phyloP scores from a whole-genome alignment of 2,797 vertebrate genomes.

The Gorsachius magnificus region DNA sequence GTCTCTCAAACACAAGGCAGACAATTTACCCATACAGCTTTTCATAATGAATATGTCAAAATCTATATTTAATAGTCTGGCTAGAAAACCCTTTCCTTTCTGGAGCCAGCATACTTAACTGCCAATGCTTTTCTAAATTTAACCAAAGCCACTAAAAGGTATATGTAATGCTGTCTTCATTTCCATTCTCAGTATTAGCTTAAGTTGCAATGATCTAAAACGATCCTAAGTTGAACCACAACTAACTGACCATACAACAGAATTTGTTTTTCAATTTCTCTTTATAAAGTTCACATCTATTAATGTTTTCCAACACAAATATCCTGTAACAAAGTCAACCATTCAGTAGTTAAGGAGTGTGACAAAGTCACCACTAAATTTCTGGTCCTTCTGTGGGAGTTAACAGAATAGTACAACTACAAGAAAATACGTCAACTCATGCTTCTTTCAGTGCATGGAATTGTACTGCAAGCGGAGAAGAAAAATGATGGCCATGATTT shows the following conservation, averaged over 20 bases:
- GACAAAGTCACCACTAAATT: background rate
- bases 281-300: background rate
- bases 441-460: background rate
- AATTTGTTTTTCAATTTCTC: background rate
- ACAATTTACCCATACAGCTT: background rate
- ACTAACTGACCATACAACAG: background rate
- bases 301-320: background rate
- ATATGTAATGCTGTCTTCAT: background rate
- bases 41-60: background rate
- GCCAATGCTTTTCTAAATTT: background rate
- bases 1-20: background rate
- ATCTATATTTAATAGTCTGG: background rate
- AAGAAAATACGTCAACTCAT: background rate
- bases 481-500: background rate
- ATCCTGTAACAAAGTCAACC: background rate
- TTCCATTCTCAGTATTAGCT: background rate
- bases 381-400: background rate
- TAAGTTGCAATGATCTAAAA: background rate
- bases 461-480: background rate
- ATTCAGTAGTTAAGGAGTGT: background rate
- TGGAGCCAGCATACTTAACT: background rate
- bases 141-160: background rate
- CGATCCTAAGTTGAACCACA: background rate
- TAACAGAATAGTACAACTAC: background rate
- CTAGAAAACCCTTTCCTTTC: background rate